Evolutionary conservation across 2,797 vertebrate genomes (phyloP).

Genomic region (Kryptolebias ocellatus): DNA sequence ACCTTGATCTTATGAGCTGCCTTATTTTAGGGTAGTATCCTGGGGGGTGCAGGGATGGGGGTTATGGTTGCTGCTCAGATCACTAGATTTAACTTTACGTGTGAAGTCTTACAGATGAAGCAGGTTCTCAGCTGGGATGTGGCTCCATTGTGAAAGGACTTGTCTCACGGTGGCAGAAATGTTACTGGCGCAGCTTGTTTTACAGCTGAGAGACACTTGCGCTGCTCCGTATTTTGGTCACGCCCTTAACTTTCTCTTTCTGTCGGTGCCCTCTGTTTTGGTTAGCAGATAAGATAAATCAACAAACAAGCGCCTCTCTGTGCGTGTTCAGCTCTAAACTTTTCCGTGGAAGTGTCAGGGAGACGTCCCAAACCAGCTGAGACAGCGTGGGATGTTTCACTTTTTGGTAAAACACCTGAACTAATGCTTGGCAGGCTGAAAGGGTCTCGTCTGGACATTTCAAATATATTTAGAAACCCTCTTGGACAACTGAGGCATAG

Average conservation of each 20-base stretch:
- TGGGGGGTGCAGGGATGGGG: too few species aligned
- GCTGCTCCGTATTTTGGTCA: constrained; percentile 7
- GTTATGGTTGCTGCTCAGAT: neutral
- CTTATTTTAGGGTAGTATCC: too few species aligned
- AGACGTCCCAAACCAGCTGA: neutral
- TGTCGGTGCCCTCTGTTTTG: constrained; percentile 32
- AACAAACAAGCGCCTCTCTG: constrained; percentile 3
- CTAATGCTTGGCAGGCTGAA: neutral
- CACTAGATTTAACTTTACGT: neutral
- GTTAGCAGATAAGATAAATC: constrained; percentile 36
- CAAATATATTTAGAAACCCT: constrained; percentile 9
- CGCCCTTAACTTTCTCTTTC: constrained; percentile 31
- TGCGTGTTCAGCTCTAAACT: neutral
- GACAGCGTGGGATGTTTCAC: neutral
- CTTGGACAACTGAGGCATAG: neutral
- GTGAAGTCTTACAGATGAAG: neutral
- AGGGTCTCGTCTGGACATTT: constrained; percentile 2
- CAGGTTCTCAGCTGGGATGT: neutral
- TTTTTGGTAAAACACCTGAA: constrained; percentile 1
- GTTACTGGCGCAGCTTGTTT: constrained; percentile 21
- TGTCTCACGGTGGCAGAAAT: constrained; percentile 14
- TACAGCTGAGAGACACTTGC: constrained; percentile 5
- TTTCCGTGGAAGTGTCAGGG: neutral
- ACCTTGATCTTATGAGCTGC: too few species aligned
- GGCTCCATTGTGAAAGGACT: constrained; percentile 24